Conservation (phyloP, 2,113 vertebrate species). For the Periophthalmus modestus region DNA sequence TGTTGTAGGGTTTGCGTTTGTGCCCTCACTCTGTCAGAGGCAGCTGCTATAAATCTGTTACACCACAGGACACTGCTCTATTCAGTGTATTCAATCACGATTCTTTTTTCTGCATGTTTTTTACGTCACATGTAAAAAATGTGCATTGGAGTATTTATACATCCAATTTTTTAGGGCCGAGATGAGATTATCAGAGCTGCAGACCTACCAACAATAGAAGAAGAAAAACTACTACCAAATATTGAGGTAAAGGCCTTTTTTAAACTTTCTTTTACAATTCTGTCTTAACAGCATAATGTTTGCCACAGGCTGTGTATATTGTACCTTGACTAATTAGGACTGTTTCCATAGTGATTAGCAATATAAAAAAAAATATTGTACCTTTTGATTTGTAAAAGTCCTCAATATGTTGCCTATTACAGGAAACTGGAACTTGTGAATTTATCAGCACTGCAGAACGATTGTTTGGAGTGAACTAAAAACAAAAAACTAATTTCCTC, state of each 20-base stretch:
- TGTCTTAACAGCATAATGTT: too few species aligned
- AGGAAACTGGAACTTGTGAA: background rate
- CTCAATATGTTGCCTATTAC: too few species aligned
- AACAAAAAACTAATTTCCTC: background rate
- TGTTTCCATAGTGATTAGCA: too few species aligned
- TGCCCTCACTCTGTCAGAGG: conserved; percentile 50
- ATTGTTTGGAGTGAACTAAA: background rate
- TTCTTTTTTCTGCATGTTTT: background rate
- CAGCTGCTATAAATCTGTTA: conserved; percentile 58
- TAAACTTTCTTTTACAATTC: too few species aligned
- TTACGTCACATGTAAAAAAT: background rate
- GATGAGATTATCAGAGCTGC: conserved; percentile 37
- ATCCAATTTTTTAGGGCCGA: conserved; percentile 51
- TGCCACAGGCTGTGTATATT: too few species aligned
- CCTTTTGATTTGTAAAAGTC: too few species aligned
- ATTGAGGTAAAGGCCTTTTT: conserved; percentile 32
- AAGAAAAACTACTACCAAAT: background rate
- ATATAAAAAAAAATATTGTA: too few species aligned
- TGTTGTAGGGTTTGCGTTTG: conserved; percentile 19
- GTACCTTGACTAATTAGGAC: too few species aligned
- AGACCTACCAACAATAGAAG: conserved; percentile 11
- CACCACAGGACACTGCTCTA: conserved; percentile 22
- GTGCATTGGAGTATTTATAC: conserved; percentile 22
- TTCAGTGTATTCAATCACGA: background rate
- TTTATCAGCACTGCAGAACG: background rate